These are phyloP conservation scores for Sorex fumeus DNA, from an alignment of 2,113 vertebrate species.

Conservation along the genomic window DNA sequence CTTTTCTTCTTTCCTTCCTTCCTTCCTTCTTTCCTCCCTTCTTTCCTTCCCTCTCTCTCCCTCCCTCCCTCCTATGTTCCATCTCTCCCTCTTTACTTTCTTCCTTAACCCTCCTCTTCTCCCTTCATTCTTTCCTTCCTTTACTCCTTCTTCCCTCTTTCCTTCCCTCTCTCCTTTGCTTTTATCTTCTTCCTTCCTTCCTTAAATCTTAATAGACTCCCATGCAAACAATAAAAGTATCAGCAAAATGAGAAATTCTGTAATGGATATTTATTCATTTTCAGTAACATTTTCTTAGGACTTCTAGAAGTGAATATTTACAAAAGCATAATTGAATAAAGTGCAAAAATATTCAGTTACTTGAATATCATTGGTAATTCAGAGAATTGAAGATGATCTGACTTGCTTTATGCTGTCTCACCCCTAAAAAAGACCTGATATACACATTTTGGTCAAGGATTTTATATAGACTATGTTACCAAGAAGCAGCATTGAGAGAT, in stretches of 20 bases:
- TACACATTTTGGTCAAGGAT: too few species aligned
- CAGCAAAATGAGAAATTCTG: background rate
- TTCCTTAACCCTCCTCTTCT: fast-evolving
- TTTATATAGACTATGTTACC: background rate
- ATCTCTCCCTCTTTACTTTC: background rate
- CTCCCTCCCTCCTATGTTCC: fast-evolving
- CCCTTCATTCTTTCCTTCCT: too few species aligned
- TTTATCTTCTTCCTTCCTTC: background rate
- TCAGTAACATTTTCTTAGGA: background rate
- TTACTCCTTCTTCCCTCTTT: background rate
- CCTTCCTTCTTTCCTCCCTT: background rate
- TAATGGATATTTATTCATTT: background rate
- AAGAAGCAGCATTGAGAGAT: background rate
- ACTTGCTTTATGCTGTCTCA: background rate
- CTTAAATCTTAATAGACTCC: background rate
- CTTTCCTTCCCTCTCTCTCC: too few species aligned
- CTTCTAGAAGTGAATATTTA: background rate
- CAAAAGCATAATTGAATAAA: background rate
- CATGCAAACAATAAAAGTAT: background rate
- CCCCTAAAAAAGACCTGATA: background rate
- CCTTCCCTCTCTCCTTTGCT: background rate
- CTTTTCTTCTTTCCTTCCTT: too few species aligned
- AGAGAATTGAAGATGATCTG: background rate
- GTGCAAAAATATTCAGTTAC: background rate
- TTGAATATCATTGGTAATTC: background rate